Percentiles rank a stretch among this genome's conserved stretches.
These are phyloP conservation scores for Colletes latitarsis DNA, from an alignment of 1,140 invertebrate species.

Conservation along the genomic window DNA sequence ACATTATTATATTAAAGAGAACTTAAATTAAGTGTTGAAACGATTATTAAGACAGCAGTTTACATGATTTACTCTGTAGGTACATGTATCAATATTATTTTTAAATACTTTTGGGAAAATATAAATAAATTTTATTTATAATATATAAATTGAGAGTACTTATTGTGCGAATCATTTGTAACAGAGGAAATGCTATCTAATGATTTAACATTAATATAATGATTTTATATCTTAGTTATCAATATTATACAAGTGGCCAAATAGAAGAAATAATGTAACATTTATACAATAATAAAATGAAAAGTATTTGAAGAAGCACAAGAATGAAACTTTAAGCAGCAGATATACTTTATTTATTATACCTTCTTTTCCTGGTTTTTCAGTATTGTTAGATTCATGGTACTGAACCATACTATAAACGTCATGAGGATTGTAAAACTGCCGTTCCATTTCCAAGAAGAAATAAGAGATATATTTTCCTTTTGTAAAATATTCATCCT, in stretches of 20 bases:
- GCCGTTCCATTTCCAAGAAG: slow-evolving; percentile 76
- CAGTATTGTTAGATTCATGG: slow-evolving; percentile 54
- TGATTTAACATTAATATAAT: not conserved
- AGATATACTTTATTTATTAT: slow-evolving; percentile 57
- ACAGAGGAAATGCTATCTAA: not conserved
- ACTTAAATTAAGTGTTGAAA: no score
- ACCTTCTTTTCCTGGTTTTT: slow-evolving; percentile 68
- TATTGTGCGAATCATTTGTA: not conserved
- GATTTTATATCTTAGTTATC: not conserved
- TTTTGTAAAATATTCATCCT: slow-evolving; percentile 75
- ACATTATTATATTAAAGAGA: no score
- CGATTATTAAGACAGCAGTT: no score
- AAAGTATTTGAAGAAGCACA: slow-evolving; percentile 53
- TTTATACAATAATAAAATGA: slow-evolving; percentile 51
- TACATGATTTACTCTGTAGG: not conserved
- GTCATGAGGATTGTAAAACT: slow-evolving; percentile 72
- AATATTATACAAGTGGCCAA: not conserved
- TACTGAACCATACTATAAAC: slow-evolving; percentile 75
- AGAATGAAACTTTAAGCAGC: slow-evolving; percentile 59
- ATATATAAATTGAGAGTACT: not conserved
- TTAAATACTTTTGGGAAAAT: not conserved
- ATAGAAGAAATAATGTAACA: slow-evolving; percentile 38
- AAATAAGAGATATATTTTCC: slow-evolving; percentile 77
- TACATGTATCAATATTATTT: not conserved
- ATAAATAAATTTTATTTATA: not conserved